A percentile compares a stretch with the other conserved stretches of the same genome.
Evolutionary conservation across 2,888 invertebrate species (phyloP).

Genomic region (Petrolisthes manimaculis): DNA sequence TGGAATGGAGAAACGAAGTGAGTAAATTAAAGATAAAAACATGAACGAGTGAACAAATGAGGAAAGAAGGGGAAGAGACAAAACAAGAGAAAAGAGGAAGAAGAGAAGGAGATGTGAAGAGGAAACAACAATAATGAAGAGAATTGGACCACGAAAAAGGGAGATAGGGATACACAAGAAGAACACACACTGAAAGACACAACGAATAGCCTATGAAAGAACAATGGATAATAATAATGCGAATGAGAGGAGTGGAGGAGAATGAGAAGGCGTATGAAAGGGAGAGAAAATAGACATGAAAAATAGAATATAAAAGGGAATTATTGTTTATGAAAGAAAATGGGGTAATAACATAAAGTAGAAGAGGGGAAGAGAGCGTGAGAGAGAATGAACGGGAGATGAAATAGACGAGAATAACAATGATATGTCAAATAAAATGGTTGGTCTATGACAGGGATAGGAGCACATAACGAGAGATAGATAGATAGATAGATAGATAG

Average conservation of each 20-base stretch:
- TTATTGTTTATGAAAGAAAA: too few relatives aligned
- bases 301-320: background rate
- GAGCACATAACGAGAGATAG: background rate
- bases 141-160: background rate
- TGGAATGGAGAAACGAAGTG: background rate
- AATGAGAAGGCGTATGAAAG: background rate
- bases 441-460: background rate
- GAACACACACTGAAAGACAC: too few relatives aligned
- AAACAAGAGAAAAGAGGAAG: background rate
- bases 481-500: background rate
- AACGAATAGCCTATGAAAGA: background rate
- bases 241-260: background rate
- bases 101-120: constrained; percentile 4
- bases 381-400: background rate
- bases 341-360: background rate
- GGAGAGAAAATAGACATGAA: background rate
- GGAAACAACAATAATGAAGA: background rate
- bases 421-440: background rate
- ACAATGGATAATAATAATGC: background rate
- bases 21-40: background rate
- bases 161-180: background rate
- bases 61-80: background rate
- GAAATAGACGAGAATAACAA: background rate
- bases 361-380: background rate
- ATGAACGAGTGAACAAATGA: background rate